phyloP scores from a whole-genome alignment of 2,888 invertebrate genomes.

The Campoplex nolae region DNA sequence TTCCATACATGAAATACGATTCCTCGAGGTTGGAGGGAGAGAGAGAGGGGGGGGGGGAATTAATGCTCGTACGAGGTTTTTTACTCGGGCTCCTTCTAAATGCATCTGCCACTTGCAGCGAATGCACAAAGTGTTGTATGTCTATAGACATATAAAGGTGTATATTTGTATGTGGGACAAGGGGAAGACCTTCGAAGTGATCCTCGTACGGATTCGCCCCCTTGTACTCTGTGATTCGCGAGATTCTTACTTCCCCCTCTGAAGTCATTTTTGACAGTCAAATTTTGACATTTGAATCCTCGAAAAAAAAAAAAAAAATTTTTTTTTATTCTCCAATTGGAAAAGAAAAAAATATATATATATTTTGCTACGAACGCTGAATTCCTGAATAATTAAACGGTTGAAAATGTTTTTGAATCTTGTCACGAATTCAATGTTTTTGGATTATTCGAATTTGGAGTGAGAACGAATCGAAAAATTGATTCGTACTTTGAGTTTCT shows the following conservation, averaged over 20 bases:
- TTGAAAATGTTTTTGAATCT: no score
- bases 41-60: slow-evolving; percentile 45
- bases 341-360: no score
- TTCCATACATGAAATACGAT: slow-evolving; percentile 59
- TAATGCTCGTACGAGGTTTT: slow-evolving; percentile 58
- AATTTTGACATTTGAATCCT: not conserved
- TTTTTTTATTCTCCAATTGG: no score
- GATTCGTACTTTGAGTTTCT: not conserved
- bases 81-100: slow-evolving; percentile 42
- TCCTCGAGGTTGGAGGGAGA: slow-evolving; percentile 32
- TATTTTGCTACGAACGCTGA: not conserved
- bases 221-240: slow-evolving; percentile 57
- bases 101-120: slow-evolving; percentile 58
- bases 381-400: not conserved
- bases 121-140: slow-evolving; percentile 48
- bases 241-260: slow-evolving; percentile 48
- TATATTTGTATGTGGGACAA: slow-evolving; percentile 25
- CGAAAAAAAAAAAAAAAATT: not conserved
- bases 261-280: slow-evolving; percentile 28
- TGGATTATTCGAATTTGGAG: not conserved
- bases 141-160: slow-evolving; percentile 6
- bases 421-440: no score
- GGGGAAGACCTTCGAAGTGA: slow-evolving; percentile 63
- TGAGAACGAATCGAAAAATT: not conserved
- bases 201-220: slow-evolving; percentile 66